Conservation (phyloP, 2,797 vertebrate species). For the Tokudaia muenninki region DNA sequence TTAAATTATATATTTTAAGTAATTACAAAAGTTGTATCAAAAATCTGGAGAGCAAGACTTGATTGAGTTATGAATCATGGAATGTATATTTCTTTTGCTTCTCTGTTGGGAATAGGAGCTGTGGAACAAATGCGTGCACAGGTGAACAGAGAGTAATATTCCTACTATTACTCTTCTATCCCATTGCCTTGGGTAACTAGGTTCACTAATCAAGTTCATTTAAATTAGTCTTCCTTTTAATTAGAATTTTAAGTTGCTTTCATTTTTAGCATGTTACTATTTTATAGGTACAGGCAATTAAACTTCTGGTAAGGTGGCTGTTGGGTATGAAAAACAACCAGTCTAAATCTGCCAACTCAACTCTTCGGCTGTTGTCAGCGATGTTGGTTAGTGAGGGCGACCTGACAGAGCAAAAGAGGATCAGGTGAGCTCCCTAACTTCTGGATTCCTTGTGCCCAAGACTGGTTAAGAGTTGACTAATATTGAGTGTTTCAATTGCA, state of each 20-base stretch:
- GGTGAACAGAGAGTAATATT: slow-evolving; percentile 18
- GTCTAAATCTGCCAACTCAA: slow-evolving; percentile 98
- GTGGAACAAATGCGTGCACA: not conserved
- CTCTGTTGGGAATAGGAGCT: not conserved
- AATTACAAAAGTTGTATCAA: slow-evolving; percentile 3
- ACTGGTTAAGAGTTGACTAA: slow-evolving; percentile 8
- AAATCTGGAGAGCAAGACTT: not conserved
- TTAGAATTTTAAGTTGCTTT: slow-evolving; percentile 75
- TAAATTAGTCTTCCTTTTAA: slow-evolving; percentile 36
- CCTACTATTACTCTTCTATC: not conserved
- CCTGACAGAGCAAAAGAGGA: slow-evolving; percentile 98
- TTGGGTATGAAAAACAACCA: slow-evolving; percentile 99
- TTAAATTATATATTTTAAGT: not conserved
- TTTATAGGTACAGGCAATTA: slow-evolving; percentile 97
- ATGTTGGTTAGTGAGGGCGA: slow-evolving; percentile 99
- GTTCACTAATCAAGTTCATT: slow-evolving; percentile 58
- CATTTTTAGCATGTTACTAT: slow-evolving; percentile 79
- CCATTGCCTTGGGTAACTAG: not conserved
- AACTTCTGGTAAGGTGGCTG: slow-evolving; percentile 98
- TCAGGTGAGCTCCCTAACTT: slow-evolving; percentile 91
- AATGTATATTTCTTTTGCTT: not conserved
- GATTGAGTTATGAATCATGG: not conserved
- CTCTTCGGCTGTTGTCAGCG: slow-evolving; percentile 96
- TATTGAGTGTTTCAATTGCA: not conserved
- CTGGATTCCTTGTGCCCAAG: slow-evolving; percentile 41